Percentiles rank a stretch among this genome's conserved stretches.
These are phyloP conservation scores for Ischnura elegans DNA, from an alignment of 2,888 invertebrate species.

Conservation along the genomic window DNA sequence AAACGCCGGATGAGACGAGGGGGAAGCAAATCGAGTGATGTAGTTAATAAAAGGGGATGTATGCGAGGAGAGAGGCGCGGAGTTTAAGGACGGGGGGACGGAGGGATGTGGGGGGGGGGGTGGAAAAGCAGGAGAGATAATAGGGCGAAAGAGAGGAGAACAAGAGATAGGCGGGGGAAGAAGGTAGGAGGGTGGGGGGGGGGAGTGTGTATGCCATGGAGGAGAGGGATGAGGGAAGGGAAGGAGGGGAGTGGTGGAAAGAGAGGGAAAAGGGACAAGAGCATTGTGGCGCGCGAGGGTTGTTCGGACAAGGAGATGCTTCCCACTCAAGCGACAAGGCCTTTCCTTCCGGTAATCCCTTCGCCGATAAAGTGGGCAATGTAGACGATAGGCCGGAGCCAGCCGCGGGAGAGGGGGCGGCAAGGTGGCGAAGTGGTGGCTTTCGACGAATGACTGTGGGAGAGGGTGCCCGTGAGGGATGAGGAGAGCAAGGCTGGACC, in stretches of 20 bases:
- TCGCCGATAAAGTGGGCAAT: slow-evolving; percentile 61
- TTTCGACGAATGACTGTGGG: slow-evolving; percentile 17
- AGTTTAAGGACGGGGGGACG: not conserved
- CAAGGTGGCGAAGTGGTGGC: not conserved
- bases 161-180: not conserved
- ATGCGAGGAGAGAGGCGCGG: not conserved
- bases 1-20: not conserved
- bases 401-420: not conserved
- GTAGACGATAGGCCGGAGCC: not conserved
- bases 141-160: not conserved
- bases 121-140: not conserved
- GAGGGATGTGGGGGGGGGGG: not conserved
- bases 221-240: not conserved
- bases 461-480: not conserved
- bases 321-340: slow-evolving; percentile 43
- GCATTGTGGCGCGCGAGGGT: slow-evolving; percentile 31
- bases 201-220: not conserved
- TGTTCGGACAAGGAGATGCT: slow-evolving; percentile 49
- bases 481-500: not conserved
- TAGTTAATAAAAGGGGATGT: slow-evolving; percentile 17
- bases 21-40: not conserved
- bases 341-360: slow-evolving; percentile 58
- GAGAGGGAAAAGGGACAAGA: slow-evolving; percentile 4
- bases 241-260: not conserved
- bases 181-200: not conserved